These are phyloP conservation scores for Drosophila ironensis DNA, from an alignment of 1,140 invertebrate genomes.

Conservation along the genomic window DNA sequence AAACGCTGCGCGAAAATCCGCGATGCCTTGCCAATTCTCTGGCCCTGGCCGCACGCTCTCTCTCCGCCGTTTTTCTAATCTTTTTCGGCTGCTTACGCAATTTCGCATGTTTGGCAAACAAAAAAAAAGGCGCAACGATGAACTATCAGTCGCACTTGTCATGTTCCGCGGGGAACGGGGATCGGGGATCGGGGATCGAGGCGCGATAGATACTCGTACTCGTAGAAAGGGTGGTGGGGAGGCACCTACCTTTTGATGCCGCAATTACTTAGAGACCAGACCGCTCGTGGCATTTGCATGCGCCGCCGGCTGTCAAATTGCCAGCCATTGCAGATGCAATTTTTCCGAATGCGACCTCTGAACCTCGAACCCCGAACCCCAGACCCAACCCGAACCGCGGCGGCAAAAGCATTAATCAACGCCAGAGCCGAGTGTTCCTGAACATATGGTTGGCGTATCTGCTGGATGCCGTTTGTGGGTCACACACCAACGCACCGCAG, in stretches of 20 bases:
- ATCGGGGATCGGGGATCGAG: too few relatives aligned
- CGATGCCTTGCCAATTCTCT: conserved; percentile 46
- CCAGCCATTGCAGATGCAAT: background rate
- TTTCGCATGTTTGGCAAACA: conserved; percentile 73
- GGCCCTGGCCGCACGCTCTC: background rate
- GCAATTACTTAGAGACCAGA: too few relatives aligned
- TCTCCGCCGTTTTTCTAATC: conserved; percentile 28
- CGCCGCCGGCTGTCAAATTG: conserved; percentile 26
- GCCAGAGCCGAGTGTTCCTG: conserved; percentile 1
- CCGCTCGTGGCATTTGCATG: too few relatives aligned
- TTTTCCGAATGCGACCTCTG: conserved; percentile 10
- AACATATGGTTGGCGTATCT: conserved; percentile 70
- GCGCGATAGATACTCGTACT: too few relatives aligned
- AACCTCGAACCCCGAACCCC: background rate
- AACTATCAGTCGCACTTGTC: conserved; percentile 29
- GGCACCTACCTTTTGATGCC: too few relatives aligned
- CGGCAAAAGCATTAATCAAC: conserved; percentile 34
- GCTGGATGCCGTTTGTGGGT: conserved; percentile 69
- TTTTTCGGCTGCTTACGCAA: conserved; percentile 54
- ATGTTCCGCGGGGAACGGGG: too few relatives aligned
- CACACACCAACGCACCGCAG: conserved; percentile 29
- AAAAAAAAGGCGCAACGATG: conserved; percentile 23
- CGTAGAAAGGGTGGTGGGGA: too few relatives aligned
- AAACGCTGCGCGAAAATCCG: too few relatives aligned
- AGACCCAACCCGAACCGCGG: too few relatives aligned